Base-by-base conservation (phyloP, 1,140 invertebrate genomes). In the Macrobrachium rosenbergii region DNA sequence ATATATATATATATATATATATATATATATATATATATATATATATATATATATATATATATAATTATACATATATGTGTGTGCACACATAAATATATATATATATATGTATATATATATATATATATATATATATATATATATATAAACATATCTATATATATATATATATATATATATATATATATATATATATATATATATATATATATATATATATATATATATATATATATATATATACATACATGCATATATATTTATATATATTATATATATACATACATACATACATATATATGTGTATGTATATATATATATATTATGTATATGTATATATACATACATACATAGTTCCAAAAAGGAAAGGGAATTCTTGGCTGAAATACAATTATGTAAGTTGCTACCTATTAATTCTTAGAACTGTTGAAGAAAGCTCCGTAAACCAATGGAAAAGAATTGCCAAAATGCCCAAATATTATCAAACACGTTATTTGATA, bases 51-150 rank as follows among this genome's bases (percentile, higher is more conserved):
- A 23, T 67, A 23, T 67, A 23, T 67, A 23, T 67, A 23, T 67
- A 67, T 67, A 67, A n/a, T n/a, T 67, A 67, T 67, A 17, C 10
- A 67, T 67, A 67, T 6, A 12, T 17, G n/a, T n/a, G n/a, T 67
- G 12, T 67, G 12, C 12, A 67, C 12, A 67, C 12, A 67, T 14
- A 67, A 6, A 67, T 67, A 67, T 67, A 67, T 67, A 67, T 67
- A 67, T 67, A 67, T 67, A 67, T 14, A 67, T 14, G 12, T 14
- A 67, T 14, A 67, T 14, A 67, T 14, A 67, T 67, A 67, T 67
- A 67, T 67, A 67, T 67, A 67, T 67, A 67, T 67, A 67, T 67
- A 67, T 67, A 67, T 67, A 67, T 67, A 67, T 67, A 67, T 67
- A 67, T 67, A 67, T 12, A 67, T 67, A 67, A 6, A 67, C 12